Percentiles rank a stretch among this genome's conserved stretches.
Conservation (phyloP, 2,797 vertebrate species). For the Sciurus vulgaris region DNA sequence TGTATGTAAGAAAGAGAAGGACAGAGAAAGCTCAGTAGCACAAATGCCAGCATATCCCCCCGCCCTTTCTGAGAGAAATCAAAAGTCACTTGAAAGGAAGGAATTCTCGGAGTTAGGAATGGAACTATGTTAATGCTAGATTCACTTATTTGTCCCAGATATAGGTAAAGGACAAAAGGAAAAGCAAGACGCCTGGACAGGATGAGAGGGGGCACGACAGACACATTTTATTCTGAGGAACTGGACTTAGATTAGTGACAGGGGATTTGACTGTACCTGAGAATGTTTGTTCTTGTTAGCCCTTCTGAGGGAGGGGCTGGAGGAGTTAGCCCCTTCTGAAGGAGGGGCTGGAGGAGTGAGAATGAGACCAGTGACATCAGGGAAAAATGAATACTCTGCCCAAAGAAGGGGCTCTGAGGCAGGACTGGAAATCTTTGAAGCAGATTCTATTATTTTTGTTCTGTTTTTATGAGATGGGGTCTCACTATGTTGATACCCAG, state of each 20-base stretch:
- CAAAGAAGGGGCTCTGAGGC: not conserved
- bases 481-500: not conserved
- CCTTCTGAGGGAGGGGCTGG: not conserved
- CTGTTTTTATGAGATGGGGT: not conserved
- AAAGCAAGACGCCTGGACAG: not conserved
- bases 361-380: not conserved
- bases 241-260: not conserved
- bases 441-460: not conserved
- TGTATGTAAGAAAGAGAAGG: not conserved
- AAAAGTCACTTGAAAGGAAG: slow-evolving; percentile 20
- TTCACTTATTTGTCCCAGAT: not conserved
- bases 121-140: not conserved
- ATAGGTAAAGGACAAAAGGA: not conserved
- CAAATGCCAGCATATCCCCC: not conserved
- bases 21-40: not conserved
- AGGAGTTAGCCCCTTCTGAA: not conserved
- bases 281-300: not conserved
- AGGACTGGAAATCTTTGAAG: not conserved
- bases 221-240: not conserved
- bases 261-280: too few species aligned
- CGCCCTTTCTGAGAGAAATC: slow-evolving; percentile 27
- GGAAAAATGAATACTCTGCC: not conserved
- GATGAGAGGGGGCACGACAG: not conserved
- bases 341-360: too few species aligned
- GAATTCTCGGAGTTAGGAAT: not conserved